Evolutionary conservation across 2,797 vertebrate genomes (phyloP).

Genomic region (Alfaro cultratus): DNA sequence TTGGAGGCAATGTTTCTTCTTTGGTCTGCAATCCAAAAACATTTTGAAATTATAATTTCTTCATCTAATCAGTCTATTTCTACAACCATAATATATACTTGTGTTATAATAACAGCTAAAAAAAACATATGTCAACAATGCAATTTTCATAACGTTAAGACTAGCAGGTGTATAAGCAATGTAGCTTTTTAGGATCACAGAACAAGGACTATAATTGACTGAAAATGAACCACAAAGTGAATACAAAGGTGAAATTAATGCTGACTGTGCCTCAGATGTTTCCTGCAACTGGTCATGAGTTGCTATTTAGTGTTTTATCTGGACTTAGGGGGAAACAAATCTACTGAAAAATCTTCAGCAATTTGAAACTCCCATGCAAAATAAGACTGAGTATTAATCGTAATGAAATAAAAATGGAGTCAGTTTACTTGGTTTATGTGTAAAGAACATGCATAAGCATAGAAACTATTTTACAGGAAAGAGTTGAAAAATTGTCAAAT

Average conservation of each 20-base stretch:
- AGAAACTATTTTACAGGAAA: neutral
- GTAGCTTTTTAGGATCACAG: neutral
- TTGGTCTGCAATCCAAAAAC: neutral
- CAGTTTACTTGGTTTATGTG: neutral
- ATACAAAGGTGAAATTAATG: neutral
- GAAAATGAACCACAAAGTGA: neutral
- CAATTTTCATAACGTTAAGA: neutral
- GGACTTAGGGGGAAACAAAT: neutral
- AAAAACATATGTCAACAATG: neutral
- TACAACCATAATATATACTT: neutral
- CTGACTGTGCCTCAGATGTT: conserved; percentile 5
- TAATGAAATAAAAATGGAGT: neutral
- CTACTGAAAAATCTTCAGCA: neutral
- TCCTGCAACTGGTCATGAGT: conserved; percentile 1
- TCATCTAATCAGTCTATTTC: conserved; percentile 5
- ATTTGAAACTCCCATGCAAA: neutral
- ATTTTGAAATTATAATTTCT: neutral
- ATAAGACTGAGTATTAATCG: neutral
- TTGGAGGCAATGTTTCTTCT: neutral
- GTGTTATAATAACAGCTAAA: neutral
- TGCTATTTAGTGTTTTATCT: conserved; percentile 3
- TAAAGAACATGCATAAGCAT: neutral
- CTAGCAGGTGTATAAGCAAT: neutral
- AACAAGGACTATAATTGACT: neutral
- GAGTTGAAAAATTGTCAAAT: neutral